Conservation (phyloP, 2,888 invertebrate genomes). For the Ectobius pallidus region DNA sequence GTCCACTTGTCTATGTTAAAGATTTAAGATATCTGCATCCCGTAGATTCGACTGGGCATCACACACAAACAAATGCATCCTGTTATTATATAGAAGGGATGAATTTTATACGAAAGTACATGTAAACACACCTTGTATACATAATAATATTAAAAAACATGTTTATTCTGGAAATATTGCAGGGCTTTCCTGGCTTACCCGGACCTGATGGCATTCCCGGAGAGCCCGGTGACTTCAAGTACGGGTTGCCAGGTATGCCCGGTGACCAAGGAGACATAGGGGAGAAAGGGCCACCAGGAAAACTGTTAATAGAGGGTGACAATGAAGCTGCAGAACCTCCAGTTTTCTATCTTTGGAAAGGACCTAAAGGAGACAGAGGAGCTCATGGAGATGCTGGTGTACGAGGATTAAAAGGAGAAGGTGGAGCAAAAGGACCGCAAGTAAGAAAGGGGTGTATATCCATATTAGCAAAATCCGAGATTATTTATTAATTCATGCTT, state of each 20-base stretch:
- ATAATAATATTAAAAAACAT: too few species aligned
- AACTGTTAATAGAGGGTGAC: conserved; percentile 50
- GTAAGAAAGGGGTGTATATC: conserved; percentile 46
- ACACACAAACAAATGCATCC: too few species aligned
- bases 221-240: conserved; percentile 53
- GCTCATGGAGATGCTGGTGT: conserved; percentile 51
- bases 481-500: too few species aligned
- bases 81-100: too few species aligned
- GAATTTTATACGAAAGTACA: too few species aligned
- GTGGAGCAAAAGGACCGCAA: conserved; percentile 53
- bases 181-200: conserved; percentile 51
- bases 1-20: too few species aligned
- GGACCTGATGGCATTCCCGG: conserved; percentile 55
- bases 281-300: conserved; percentile 52
- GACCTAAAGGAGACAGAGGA: conserved; percentile 53
- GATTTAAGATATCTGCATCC: too few species aligned
- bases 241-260: conserved; percentile 43
- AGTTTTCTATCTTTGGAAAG: conserved; percentile 45
- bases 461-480: not conserved
- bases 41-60: too few species aligned
- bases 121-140: too few species aligned
- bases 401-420: conserved; percentile 53
- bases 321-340: conserved; percentile 19
- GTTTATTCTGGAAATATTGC: too few species aligned
- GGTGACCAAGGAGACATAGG: conserved; percentile 40